Conservation (phyloP, 2,113 vertebrate genomes). For the Actenoides lindsayi region DNA sequence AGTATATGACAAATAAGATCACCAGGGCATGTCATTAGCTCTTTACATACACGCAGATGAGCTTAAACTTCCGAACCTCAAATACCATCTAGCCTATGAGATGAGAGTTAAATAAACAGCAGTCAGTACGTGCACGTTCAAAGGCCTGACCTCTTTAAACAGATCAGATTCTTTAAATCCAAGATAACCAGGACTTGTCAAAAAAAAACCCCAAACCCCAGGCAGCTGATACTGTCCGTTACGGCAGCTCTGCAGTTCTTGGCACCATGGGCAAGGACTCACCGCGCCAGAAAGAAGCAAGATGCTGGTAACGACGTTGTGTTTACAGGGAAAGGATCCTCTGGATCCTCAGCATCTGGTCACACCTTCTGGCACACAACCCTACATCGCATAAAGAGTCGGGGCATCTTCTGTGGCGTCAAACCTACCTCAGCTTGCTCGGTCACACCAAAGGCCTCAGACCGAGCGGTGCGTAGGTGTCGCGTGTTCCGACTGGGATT, state of each 20-base stretch:
- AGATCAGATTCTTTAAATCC: neutral
- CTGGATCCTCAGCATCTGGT: accelerated
- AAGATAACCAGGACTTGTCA: neutral
- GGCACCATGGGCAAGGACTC: neutral
- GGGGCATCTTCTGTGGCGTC: neutral
- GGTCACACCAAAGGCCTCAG: neutral
- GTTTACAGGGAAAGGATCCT: neutral
- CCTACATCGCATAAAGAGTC: accelerated
- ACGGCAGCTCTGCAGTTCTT: neutral
- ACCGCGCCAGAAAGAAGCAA: neutral
- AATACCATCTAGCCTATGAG: neutral
- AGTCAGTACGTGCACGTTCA: neutral
- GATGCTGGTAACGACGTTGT: neutral
- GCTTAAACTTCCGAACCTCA: neutral
- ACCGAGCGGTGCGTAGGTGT: neutral
- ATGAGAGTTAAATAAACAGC: neutral
- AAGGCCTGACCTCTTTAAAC: neutral
- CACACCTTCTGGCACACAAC: neutral
- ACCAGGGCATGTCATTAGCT: neutral
- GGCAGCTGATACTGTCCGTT: neutral
- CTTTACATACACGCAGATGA: neutral
- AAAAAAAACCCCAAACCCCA: neutral
- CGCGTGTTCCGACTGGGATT: neutral
- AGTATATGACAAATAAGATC: neutral
- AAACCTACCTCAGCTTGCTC: neutral